Base-by-base conservation (phyloP, 92 coral and sea anemone species). In the Phenganax stokvisi region DNA sequence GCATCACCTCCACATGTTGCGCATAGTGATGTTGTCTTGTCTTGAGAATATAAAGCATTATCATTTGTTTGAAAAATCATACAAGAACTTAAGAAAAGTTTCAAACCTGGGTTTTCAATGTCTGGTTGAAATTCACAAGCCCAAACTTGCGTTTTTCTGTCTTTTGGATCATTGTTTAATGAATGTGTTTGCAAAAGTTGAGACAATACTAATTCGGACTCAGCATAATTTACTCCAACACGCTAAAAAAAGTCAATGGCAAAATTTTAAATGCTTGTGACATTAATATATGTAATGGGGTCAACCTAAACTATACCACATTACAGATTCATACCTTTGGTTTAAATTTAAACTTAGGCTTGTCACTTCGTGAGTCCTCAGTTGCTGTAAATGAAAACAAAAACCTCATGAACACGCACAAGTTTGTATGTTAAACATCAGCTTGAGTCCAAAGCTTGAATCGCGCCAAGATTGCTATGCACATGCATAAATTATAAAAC, bases 1-100 rank as follows among this genome's bases (percentile, higher is more conserved):
- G 98, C 92, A 69, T 94, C 98, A 15, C 98, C 98, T 10, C 98
- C 98, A 82, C 98, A 94, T 0, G 98, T 94, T 37, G 98, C 98
- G 85, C 98, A 94, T 31, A 88, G 88, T 12, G 88, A 44, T 13
- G 98, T 94, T 15, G 98, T 94, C 60, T 92, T 83, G 12, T 91
- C 98, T 94, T 68, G 6, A 55, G 12, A 60, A 60, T 47, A 30
- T 86, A 20, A 12, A 12, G 0, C 70, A 29, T 62, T 9, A n/a
- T 63, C 10, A 30, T 37, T 1, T 2, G 74, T 69, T 69, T 20
- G 25, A 20, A 20, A 15, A 69, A 61, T 7, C 67, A 61, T 37
- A 61, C 7, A 69, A 3, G 0, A 15, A 15, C 31, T 20, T 25
- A 54, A 11, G 27, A 16, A 12, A 28, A 11, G 12, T 44, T 37